Evolutionary conservation across 1,140 invertebrate genomes (phyloP).

Genomic region (Nephila pilipes): DNA sequence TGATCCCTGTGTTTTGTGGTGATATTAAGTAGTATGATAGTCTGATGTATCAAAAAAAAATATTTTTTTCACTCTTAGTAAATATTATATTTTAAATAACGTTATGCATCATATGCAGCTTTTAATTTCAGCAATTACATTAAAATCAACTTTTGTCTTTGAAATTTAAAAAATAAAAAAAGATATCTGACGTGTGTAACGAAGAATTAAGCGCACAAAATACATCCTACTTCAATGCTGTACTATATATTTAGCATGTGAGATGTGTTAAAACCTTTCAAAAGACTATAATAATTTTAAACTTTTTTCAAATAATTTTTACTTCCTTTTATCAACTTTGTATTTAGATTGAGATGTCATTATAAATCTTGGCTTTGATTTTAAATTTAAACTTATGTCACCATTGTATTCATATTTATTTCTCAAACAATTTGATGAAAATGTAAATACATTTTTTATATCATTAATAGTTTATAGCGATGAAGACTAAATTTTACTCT

Average conservation of each 20-base stretch:
- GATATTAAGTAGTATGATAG: constrained; percentile 25
- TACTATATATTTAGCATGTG: constrained; percentile 7
- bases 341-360: neutral
- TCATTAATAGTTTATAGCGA: too few relatives aligned
- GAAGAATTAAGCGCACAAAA: constrained; percentile 39
- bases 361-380: neutral
- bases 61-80: constrained; percentile 3
- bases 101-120: neutral
- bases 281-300: too few relatives aligned
- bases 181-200: neutral
- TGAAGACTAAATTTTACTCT: too few relatives aligned
- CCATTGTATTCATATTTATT: neutral
- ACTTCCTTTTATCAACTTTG: too few relatives aligned
- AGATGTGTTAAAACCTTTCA: neutral
- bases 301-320: too few relatives aligned
- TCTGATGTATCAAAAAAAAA: neutral
- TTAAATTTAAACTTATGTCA: neutral
- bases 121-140: neutral
- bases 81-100: constrained; percentile 35
- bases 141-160: neutral
- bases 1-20: neutral
- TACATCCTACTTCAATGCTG: constrained; percentile 43
- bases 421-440: too few relatives aligned
- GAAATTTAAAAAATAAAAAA: neutral
- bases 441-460: too few relatives aligned